These are phyloP conservation scores for Tryphoninae sp. DNA, from an alignment of 2,888 invertebrate species.

Conservation along the genomic window DNA sequence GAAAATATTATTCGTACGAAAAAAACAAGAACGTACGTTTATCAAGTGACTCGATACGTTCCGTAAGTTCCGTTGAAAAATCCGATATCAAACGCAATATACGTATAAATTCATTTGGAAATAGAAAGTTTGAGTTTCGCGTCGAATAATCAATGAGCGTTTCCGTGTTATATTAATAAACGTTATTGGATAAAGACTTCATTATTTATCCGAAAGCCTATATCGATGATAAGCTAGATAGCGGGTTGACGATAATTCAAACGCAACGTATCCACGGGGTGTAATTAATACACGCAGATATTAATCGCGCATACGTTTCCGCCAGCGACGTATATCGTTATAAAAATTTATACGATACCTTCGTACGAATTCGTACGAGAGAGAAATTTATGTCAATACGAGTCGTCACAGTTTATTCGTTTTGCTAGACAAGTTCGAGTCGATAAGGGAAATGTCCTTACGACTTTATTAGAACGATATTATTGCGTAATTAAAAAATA, in stretches of 20 bases:
- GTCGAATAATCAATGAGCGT: too few relatives aligned
- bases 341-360: not conserved
- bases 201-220: too few relatives aligned
- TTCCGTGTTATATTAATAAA: too few relatives aligned
- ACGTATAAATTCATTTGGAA: too few relatives aligned
- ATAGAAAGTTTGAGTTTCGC: too few relatives aligned
- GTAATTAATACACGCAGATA: too few relatives aligned
- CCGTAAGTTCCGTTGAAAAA: not conserved
- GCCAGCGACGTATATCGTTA: not conserved
- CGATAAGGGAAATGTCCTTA: not conserved
- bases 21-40: not conserved
- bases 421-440: not conserved
- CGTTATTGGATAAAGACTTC: too few relatives aligned
- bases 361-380: not conserved
- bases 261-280: too few relatives aligned
- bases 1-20: not conserved
- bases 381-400: not conserved
- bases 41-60: not conserved
- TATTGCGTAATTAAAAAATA: too few relatives aligned
- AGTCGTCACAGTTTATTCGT: not conserved
- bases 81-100: too few relatives aligned
- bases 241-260: too few relatives aligned
- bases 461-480: not conserved
- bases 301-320: not conserved
- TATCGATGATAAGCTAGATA: too few relatives aligned